Base-by-base conservation (phyloP, 2,888 invertebrate genomes). In the Poecilus cupreus region DNA sequence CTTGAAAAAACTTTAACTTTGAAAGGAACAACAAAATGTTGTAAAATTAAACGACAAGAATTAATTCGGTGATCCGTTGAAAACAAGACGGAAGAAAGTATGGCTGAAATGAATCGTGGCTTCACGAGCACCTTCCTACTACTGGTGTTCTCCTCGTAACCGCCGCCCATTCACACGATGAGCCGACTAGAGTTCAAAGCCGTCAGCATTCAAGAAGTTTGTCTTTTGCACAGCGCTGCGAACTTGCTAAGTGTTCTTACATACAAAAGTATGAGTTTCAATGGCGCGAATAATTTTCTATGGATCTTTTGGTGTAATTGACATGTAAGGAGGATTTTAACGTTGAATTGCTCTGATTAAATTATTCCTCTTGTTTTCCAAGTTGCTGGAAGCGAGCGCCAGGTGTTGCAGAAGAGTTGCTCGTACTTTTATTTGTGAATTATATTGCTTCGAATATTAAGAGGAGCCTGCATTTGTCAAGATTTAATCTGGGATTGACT, bases 251-350 rank as follows among this genome's bases (percentile, higher is more conserved):
- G 78, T 78, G 78, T 57, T 57, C 57, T 78, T 16, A 43, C 60
- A 60, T 37, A 76, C 78, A 78, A 78, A 78, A 64, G 64, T 78
- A 64, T 64, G 64, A n/a, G 64, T 78, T 78, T 78, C 64, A 78
- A 78, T 78, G 64, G 78, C 16, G 43, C 64, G 64, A 64, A 78
- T 78, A 78, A 78, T 78, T 78, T 78, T 78, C 78, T 60, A 78
- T 78, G 24, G 46, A 75, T 64, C 49, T 78, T 16, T 26, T 64
- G 26, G 16, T 78, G 18, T 78, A 57, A 77, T 54, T 77, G 43
- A 76, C 76, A 77, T 57, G 76, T 57, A 76, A 76, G n/a, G 24
- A 18, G 43, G 68, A 57, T 57, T 57, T 57, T 57, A 57, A 22
- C 70, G 70, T 39, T 37, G 70, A 70, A 70, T 70, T 39, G 70